A percentile compares a stretch with the other conserved stretches of the same genome.
phyloP scores from a whole-genome alignment of 2,797 vertebrate species.

The Cossypha niveicapilla region DNA sequence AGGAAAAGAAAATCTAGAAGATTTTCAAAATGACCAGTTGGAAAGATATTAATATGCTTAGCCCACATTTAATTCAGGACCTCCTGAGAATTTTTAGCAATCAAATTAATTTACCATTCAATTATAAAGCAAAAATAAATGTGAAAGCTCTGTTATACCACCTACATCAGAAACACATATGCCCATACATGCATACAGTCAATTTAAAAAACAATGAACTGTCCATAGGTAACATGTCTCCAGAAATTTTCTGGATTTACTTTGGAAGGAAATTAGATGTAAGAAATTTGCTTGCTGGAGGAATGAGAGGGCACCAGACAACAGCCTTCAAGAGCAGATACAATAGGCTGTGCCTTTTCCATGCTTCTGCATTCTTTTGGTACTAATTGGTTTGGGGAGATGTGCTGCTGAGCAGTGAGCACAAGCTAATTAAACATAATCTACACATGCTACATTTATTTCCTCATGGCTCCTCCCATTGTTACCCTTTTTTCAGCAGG shows the following conservation, averaged over 20 bases:
- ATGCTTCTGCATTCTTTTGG: background rate
- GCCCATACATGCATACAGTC: background rate
- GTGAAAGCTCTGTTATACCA: slow-evolving; percentile 17
- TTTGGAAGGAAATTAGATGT: background rate
- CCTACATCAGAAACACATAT: background rate
- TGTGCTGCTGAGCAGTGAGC: background rate
- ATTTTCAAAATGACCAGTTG: background rate
- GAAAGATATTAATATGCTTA: background rate
- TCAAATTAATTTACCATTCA: slow-evolving; percentile 52
- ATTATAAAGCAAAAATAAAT: slow-evolving; percentile 55
- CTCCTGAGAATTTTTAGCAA: slow-evolving; percentile 17
- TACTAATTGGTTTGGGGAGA: background rate
- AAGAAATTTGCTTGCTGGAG: background rate
- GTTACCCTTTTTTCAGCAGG: background rate
- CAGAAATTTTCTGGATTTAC: background rate
- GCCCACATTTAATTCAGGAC: background rate
- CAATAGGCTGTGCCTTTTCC: background rate
- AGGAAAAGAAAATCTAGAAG: background rate
- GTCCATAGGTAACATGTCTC: background rate
- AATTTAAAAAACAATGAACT: background rate
- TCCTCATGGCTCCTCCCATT: background rate
- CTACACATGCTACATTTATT: background rate
- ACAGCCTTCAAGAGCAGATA: background rate
- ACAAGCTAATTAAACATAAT: background rate
- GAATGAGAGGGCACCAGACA: background rate